Base-by-base conservation (phyloP, 2,113 vertebrate genomes). In the Embiotoca jacksoni region DNA sequence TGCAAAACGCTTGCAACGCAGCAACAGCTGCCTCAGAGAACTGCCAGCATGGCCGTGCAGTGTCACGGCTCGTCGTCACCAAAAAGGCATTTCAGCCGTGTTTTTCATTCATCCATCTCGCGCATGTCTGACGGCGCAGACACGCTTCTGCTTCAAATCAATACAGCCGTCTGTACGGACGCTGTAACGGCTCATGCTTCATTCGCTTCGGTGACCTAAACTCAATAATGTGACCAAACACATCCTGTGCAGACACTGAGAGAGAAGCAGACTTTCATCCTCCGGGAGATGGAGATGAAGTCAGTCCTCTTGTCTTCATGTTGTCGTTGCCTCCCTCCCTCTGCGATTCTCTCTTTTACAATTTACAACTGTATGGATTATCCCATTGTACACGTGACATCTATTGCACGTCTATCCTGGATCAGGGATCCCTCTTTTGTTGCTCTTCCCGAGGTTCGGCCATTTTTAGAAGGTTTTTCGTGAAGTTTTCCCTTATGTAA, bases 161-260 rank as follows among this genome's bases (percentile, higher is more conserved):
- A 72, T 55, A 16, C 52, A 47, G 47, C 54, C 55, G 70, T 67
- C 58, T 0, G 0, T 10, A 3, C n/a, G 10, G 30, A 32, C 58
- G 49, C 39, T 31, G 57, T 44, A 56, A 46, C 6, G 32, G 23
- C 32, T 62, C 60, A 7, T 37, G 16, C 61, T 53, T 72, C 54
- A 14, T 36, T 79, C 62, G 13, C 68, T 65, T 58, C 44, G 15
- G 60, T 65, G 68, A 52, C 36, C 49, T 23, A 65, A 50, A 72
- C 53, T 65, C 53, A 50, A 50, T 57, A 36, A 79, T 41, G 32
- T 11, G 52, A 71, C 41, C 15, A 14, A 65, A 36, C 41, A 31
- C 30, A 68, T 60, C 36, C 35, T 69, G 57, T 5, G 16, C 9
- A 63, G 4, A 64, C n/a, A 58, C n/a, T 56, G 49, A 47, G n/a